Base-by-base conservation (phyloP, 2,113 vertebrate genomes). In the Gavialis gangeticus region DNA sequence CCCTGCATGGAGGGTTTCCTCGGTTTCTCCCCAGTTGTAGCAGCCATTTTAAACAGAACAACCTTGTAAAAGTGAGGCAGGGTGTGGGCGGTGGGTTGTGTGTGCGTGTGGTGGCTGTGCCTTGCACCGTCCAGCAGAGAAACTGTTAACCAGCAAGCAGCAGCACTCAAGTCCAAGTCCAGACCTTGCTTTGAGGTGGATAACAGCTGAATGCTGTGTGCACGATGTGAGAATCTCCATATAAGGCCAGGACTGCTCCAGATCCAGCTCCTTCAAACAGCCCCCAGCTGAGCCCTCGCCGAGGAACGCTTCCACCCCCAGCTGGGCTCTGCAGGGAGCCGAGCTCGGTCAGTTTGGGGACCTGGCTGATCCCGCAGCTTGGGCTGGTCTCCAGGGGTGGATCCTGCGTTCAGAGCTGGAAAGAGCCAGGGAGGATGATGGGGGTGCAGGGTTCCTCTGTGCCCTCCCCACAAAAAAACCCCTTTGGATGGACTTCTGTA, bases 141-240 rank as follows among this genome's bases (percentile, higher is more conserved):
- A 93, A 87, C 93, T 94, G 93, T 94, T 94, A 94, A 86, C 84
- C 80, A 54, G 85, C 91, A 93, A 55, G 84, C 89, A 76, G 87
- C 89, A 94, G 92, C 5, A 46, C 76, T 79, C 88, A 84, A 84
- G 94, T 91, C 93, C 80, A 94, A 46, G 88, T 93, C 87, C 84
- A 66, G 93, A 91, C 92, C 93, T 83, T 46, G 91, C 93, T 93
- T 83, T 85, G 95, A 91, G 96, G 89, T 95, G 91, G 93, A 93
- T 90, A 92, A 93, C 95, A 91, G 92, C 95, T 89, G 84, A 93
- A 96, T 91, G 91, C 92, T 89, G 73, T 84, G 92, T 62, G 80
- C 92, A 69, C 87, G 2, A 57, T 10, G 25, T 6, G 1, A 92
- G 92, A 95, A 96, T 96, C 80, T 90, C 97, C 96, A 93, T 95